Percentiles rank a stretch among this genome's conserved stretches.
Evolutionary conservation across 2,797 vertebrate species (phyloP).

Genomic region (Cetoscarus ocellatus): DNA sequence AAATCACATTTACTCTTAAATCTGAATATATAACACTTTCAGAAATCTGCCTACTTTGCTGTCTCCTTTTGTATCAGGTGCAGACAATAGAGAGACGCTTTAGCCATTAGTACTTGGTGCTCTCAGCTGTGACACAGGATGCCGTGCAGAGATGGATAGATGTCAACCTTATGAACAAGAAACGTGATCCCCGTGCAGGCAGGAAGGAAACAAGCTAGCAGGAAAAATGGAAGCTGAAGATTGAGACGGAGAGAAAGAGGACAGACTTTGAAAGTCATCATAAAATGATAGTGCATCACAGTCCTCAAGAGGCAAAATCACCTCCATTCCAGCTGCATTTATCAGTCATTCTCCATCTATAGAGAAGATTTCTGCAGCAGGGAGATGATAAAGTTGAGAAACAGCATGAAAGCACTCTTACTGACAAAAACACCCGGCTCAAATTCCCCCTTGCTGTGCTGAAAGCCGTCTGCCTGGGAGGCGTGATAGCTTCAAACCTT

Average conservation of each 20-base stretch:
- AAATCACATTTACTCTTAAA: conserved; percentile 2
- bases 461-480: conserved; percentile 35
- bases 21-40: too few species aligned
- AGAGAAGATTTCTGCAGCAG: conserved; percentile 22
- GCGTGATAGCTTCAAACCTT: conserved; percentile 43
- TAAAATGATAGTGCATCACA: conserved; percentile 38
- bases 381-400: conserved; percentile 24
- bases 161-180: conserved; percentile 63
- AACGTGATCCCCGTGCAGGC: conserved; percentile 47
- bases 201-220: conserved; percentile 18
- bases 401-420: not conserved
- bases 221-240: conserved; percentile 2
- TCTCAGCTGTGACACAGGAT: conserved; percentile 49
- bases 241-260: conserved; percentile 2
- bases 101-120: conserved; percentile 21
- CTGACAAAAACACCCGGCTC: conserved; percentile 31
- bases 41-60: not conserved
- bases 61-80: conserved; percentile 1
- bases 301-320: conserved; percentile 34
- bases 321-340: conserved; percentile 40
- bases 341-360: conserved; percentile 27
- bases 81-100: conserved; percentile 9
- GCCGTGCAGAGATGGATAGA: conserved; percentile 52
- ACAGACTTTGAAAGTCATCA: conserved; percentile 33
- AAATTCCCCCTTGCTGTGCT: conserved; percentile 13